Evolutionary conservation across 2,113 vertebrate species (phyloP).

Genomic region (Petaurus breviceps): DNA sequence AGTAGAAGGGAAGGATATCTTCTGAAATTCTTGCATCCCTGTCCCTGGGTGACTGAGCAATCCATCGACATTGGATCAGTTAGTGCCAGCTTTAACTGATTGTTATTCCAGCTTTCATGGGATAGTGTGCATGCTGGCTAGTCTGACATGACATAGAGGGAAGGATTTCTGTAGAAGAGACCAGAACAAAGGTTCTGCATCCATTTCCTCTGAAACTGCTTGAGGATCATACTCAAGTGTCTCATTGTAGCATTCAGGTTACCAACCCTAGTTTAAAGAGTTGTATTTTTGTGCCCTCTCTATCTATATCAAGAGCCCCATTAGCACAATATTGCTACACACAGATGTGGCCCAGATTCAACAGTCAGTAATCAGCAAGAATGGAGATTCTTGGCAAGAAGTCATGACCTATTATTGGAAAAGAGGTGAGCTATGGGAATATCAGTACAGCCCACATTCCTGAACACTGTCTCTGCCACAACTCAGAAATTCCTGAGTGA

Average conservation of each 20-base stretch:
- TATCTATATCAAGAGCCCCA: not conserved
- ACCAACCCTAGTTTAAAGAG: not conserved
- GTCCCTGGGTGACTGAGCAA: not conserved
- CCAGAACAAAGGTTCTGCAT: not conserved
- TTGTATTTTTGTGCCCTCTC: not conserved
- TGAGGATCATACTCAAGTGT: not conserved
- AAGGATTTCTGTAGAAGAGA: not conserved
- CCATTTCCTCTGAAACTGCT: not conserved
- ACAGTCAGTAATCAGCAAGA: not conserved
- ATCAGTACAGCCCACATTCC: not conserved
- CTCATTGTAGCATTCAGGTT: not conserved
- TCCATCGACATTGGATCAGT: not conserved
- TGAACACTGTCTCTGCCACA: not conserved
- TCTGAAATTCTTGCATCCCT: not conserved
- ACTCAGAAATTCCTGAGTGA: not conserved
- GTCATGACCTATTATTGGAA: not conserved
- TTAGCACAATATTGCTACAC: not conserved
- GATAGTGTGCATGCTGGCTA: not conserved
- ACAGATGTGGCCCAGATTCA: not conserved
- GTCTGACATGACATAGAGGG: not conserved
- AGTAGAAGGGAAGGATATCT: not conserved
- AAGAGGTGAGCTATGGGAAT: not conserved
- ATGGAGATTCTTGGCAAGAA: not conserved
- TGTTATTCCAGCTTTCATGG: not conserved
- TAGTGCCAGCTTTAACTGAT: not conserved